Conservation (phyloP, 37 sponge, comb jelly and placozoan species). For the Cladorhizidae sp. region DNA sequence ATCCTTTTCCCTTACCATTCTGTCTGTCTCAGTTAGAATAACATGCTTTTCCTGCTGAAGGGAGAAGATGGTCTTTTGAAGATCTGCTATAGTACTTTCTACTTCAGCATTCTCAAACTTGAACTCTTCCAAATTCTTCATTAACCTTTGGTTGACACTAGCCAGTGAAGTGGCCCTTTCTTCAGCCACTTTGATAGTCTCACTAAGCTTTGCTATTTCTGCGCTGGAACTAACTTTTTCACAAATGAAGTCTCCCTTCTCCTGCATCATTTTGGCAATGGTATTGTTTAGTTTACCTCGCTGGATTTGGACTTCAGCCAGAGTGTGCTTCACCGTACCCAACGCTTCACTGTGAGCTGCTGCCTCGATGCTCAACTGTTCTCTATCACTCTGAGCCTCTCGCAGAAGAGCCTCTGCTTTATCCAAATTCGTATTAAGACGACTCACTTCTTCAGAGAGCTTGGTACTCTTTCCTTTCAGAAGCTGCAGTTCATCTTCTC, state of each 20-base stretch:
- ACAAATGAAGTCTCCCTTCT: slow-evolving; percentile 65
- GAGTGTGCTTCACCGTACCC: slow-evolving; percentile 38
- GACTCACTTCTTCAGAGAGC: slow-evolving; percentile 43
- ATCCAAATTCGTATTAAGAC: slow-evolving; percentile 30
- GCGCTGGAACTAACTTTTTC: slow-evolving; percentile 39
- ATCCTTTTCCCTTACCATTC: slow-evolving; percentile 20
- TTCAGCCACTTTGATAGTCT: slow-evolving; percentile 9
- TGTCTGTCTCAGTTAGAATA: slow-evolving; percentile 9
- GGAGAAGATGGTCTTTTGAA: slow-evolving; percentile 36
- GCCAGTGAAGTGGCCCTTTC: slow-evolving; percentile 24
- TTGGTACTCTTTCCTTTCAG: slow-evolving; percentile 12
- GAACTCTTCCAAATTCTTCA: slow-evolving; percentile 24
- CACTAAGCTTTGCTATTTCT: slow-evolving; percentile 33
- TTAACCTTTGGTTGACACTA: slow-evolving; percentile 19
- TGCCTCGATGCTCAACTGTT: slow-evolving; percentile 33
- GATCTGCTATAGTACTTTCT: slow-evolving; percentile 7
- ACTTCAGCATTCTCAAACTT: slow-evolving; percentile 8
- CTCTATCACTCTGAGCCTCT: slow-evolving; percentile 9
- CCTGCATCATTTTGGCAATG: slow-evolving; percentile 57
- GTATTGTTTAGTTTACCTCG: slow-evolving; percentile 52
- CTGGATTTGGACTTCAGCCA: slow-evolving; percentile 65
- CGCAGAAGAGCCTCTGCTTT: background rate
- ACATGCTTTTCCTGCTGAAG: slow-evolving; percentile 62
- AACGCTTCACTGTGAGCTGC: slow-evolving; percentile 43
- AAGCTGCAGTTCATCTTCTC: slow-evolving; percentile 38